These are phyloP conservation scores for Mionectes macconnelli DNA, from an alignment of 2,113 vertebrate genomes.

Conservation along the genomic window DNA sequence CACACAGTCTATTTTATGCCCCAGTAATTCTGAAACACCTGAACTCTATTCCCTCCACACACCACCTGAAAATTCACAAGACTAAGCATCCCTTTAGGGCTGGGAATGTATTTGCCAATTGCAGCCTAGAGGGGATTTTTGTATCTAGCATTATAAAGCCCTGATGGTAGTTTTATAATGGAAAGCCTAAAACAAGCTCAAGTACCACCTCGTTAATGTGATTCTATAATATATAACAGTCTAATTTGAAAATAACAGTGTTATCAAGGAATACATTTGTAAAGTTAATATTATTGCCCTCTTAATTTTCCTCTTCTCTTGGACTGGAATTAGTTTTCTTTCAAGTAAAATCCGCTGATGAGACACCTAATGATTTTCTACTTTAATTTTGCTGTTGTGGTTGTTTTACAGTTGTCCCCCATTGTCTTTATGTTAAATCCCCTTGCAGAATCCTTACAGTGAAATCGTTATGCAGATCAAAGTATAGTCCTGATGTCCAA, in stretches of 20 bases:
- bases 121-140: not conserved
- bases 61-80: not conserved
- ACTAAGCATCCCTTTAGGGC: not conserved
- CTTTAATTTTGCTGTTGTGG: conserved; percentile 15
- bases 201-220: not conserved
- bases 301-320: conserved; percentile 53
- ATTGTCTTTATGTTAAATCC: conserved; percentile 1
- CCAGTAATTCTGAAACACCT: conserved; percentile 13
- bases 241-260: conserved; percentile 47
- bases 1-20: not conserved
- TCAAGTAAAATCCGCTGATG: conserved; percentile 28
- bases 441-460: not conserved
- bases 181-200: conserved; percentile 37
- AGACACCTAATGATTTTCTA: conserved; percentile 32
- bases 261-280: conserved; percentile 40
- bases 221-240: conserved; percentile 5
- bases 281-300: conserved; percentile 47
- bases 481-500: not conserved
- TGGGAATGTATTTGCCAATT: conserved; percentile 7
- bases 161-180: not conserved
- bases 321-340: conserved; percentile 56
- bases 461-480: not conserved
- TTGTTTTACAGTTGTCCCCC: conserved; percentile 16
- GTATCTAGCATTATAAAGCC: not conserved
- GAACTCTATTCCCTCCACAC: not conserved